Conservation (phyloP, 1,140 invertebrate species). For the Cyclina sinensis region DNA sequence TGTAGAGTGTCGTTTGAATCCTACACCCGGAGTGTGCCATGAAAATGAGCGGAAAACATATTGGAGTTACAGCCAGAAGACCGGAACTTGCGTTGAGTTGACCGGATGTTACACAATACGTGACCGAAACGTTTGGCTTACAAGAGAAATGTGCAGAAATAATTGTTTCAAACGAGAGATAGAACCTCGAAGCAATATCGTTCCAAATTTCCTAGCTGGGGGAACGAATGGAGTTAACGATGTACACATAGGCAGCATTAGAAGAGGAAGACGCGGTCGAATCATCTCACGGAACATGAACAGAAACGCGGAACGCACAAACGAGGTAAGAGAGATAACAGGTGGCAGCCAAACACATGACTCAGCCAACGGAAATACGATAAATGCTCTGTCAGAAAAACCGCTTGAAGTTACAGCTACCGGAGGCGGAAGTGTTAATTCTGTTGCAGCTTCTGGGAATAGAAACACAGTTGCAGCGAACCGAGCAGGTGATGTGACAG, state of each 20-base stretch:
- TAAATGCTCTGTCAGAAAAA: neutral
- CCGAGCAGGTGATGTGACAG: neutral
- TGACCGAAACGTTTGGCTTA: constrained; percentile 58
- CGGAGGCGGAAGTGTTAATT: neutral
- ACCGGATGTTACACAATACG: constrained; percentile 59
- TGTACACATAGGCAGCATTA: neutral
- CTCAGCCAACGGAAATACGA: neutral
- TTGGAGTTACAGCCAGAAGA: constrained; percentile 65
- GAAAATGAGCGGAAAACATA: constrained; percentile 5
- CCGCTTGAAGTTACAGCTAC: neutral
- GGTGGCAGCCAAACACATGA: neutral
- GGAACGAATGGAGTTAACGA: neutral
- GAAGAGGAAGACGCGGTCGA: constrained; percentile 25
- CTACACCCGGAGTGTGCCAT: constrained; percentile 44
- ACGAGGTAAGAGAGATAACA: neutral
- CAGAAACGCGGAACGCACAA: neutral
- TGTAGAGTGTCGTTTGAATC: constrained; percentile 55
- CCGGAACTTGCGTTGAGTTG: constrained; percentile 45
- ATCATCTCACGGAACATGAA: constrained; percentile 33
- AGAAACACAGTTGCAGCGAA: neutral
- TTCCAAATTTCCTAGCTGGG: constrained; percentile 40
- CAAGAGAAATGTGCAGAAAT: constrained; percentile 53
- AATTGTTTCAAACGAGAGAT: constrained; percentile 17
- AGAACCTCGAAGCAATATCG: neutral
- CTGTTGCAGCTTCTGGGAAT: neutral